A percentile compares a stretch with the other conserved stretches of the same genome.
phyloP scores from a whole-genome alignment of 2,113 vertebrate species.

The Falco punctatus region DNA sequence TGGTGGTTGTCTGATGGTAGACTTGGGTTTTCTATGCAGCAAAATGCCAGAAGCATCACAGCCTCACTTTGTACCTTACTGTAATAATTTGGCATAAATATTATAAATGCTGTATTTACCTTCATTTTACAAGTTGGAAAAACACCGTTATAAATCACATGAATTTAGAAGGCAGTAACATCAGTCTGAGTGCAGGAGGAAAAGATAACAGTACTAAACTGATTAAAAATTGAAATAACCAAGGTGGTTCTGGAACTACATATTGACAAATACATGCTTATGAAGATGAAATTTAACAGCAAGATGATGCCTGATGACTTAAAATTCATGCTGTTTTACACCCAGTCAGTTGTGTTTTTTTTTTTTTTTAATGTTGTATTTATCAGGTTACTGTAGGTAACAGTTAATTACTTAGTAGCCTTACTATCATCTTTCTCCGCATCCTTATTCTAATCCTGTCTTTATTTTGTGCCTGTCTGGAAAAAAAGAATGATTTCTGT shows the following conservation, averaged over 20 bases:
- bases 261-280: background rate
- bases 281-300: background rate
- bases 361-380: background rate
- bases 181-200: background rate
- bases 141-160: background rate
- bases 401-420: background rate
- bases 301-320: background rate
- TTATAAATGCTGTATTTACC: slow-evolving; percentile 29
- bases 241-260: background rate
- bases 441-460: background rate
- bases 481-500: background rate
- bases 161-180: slow-evolving; percentile 1
- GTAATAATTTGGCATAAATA: slow-evolving; percentile 38
- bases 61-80: slow-evolving; percentile 1
- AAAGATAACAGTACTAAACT: background rate
- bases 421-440: background rate
- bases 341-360: fast-evolving
- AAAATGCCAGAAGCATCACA: background rate
- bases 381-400: background rate
- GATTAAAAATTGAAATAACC: background rate
- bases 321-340: background rate
- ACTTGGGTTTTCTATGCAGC: background rate
- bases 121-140: slow-evolving; percentile 30
- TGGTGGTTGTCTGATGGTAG: background rate
- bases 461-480: background rate